These are phyloP conservation scores for Uloborus plumipes DNA, from an alignment of 2,888 invertebrate genomes.

Conservation along the genomic window DNA sequence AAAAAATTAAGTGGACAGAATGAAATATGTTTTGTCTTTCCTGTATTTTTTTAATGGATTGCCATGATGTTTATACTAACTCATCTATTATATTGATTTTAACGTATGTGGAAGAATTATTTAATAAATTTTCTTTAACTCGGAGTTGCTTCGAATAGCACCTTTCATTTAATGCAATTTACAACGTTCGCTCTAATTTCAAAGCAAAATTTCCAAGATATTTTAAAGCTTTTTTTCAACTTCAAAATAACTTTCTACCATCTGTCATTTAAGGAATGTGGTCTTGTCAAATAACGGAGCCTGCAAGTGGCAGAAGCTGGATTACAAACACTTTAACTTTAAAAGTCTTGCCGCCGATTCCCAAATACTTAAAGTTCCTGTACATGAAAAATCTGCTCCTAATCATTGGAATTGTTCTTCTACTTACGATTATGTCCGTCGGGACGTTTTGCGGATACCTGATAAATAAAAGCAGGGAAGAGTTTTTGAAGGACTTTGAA, in stretches of 20 bases:
- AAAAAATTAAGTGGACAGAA: too few species aligned
- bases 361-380: conserved; percentile 8
- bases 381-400: conserved; percentile 11
- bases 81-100: too few species aligned
- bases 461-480: conserved; percentile 21
- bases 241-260: not conserved
- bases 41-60: too few species aligned
- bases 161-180: too few species aligned
- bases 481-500: conserved; percentile 16
- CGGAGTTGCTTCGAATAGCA: too few species aligned
- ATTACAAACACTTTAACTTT: conserved; percentile 28
- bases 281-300: conserved; percentile 18
- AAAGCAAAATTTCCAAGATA: too few species aligned
- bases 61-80: too few species aligned
- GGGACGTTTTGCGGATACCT: conserved; percentile 18
- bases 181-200: too few species aligned
- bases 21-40: too few species aligned
- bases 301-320: conserved; percentile 16
- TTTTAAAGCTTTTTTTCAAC: not conserved
- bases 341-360: conserved; percentile 21
- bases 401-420: not conserved
- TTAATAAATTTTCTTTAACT: too few species aligned
- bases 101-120: too few species aligned
- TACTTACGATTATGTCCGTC: not conserved
- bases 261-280: conserved; percentile 27